phyloP scores from a whole-genome alignment of 2,797 vertebrate species.

The Bradypus variegatus region DNA sequence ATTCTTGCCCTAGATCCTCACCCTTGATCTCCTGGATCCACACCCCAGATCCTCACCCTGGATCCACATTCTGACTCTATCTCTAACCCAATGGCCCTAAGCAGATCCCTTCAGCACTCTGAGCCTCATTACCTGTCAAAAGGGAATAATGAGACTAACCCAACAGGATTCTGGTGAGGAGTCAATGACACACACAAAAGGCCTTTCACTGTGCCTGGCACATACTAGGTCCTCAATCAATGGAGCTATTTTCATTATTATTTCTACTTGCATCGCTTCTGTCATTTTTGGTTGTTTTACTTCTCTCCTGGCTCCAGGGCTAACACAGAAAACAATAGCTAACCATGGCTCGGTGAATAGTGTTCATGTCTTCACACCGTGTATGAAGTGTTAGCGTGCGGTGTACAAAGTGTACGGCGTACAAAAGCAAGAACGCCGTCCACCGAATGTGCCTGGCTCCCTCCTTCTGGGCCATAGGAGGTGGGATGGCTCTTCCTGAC shows the following conservation, averaged over 20 bases:
- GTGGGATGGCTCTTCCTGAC: not conserved
- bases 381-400: too few species aligned
- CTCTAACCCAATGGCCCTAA: not conserved
- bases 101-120: not conserved
- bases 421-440: too few species aligned
- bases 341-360: too few species aligned
- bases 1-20: too few species aligned
- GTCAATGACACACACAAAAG: rapidly evolving
- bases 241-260: not conserved
- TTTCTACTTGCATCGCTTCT: not conserved
- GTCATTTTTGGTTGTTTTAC: not conserved
- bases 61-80: not conserved
- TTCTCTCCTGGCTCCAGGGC: not conserved
- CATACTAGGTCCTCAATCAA: not conserved
- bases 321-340: not conserved
- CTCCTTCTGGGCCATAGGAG: not conserved
- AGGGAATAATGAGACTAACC: not conserved
- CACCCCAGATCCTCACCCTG: not conserved
- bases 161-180: not conserved
- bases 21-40: not conserved
- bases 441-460: not conserved
- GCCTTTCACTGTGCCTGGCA: not conserved
- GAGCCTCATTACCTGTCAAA: rapidly evolving
- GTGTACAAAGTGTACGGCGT: too few species aligned
- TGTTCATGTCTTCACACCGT: too few species aligned